Base-by-base conservation (phyloP, 2,797 vertebrate genomes). In the Cygnus olor region DNA sequence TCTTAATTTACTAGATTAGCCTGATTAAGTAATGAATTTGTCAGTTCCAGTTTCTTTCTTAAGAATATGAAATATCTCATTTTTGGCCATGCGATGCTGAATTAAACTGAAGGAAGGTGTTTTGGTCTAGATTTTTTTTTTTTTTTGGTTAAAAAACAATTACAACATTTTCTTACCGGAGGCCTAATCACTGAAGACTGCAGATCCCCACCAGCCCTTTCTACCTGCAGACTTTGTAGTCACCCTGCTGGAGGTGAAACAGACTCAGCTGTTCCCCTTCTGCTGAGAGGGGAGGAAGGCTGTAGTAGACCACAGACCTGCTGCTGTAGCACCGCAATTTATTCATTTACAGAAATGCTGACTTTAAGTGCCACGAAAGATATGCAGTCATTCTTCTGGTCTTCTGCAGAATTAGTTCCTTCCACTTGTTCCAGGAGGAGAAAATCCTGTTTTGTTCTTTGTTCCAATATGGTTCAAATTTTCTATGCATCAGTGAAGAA, bases 1-100 rank as follows among this genome's bases (percentile, higher is more conserved):
- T 96, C 93, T 94, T 97, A 95, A 97, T 97, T 97, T 97, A 85
- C 90, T 90, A 89, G 91, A 95, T 95, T 94, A 94, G 72, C 73
- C 85, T 74, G 95, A 96, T 95, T 89, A 97, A 95, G 90, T 63
- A 66, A 91, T 93, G 86, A 93, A 96, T 96, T 96, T 70, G 44
- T 96, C 82, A 93, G 89, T 90, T 54, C 89, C 22, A 73, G 71
- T 73, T 95, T 88, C 9, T 94, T 92, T 74, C 47, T 83, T 94
- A 70, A 68, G 83, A 94, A 92, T 94, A 91, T 72, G 93, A 97
- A 97, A 93, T 91, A 92, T 61, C 88, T 96, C 72, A 34, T 89
- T 97, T 93, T 95, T 95, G 71, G 87, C 66, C 49, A 91, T 80
- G 60, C 4, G 0, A 61, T 12, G 7, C 68, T 87, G 90, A 94